Conservation (phyloP, 2,797 vertebrate species). For the Pantherophis vulpinus region DNA sequence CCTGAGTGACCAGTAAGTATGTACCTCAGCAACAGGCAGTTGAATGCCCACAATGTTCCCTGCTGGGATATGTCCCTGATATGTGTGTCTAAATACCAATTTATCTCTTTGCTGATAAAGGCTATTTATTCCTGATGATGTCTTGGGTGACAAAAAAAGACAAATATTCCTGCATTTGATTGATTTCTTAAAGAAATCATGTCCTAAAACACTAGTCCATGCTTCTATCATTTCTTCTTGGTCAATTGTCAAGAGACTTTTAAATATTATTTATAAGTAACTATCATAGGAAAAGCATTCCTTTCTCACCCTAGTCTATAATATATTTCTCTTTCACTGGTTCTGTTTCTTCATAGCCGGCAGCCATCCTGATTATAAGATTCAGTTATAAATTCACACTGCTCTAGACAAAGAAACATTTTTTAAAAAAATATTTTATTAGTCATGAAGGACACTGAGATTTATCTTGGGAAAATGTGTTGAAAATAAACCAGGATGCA, state of each 20-base stretch:
- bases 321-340: conserved; percentile 26
- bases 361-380: not conserved
- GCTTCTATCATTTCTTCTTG: not conserved
- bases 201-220: not conserved
- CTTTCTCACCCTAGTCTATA: conserved; percentile 1
- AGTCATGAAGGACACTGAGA: not conserved
- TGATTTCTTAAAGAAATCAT: not conserved
- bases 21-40: not conserved
- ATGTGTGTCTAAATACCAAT: not conserved
- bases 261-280: not conserved
- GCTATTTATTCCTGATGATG: not conserved
- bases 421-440: conserved; percentile 20
- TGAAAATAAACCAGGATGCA: conserved; percentile 10
- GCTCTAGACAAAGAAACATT: not conserved
- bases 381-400: not conserved
- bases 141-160: not conserved
- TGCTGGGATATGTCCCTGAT: not conserved
- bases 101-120: not conserved
- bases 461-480: not conserved
- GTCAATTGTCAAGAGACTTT: not conserved
- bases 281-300: not conserved
- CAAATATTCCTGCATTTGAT: not conserved
- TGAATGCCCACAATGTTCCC: not conserved
- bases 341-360: not conserved
- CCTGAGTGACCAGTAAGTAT: not conserved